Evolutionary conservation across 2,888 invertebrate species (phyloP), one percentile per base, ranked within the genome.

Genomic region (Cataglyphis cursor): DNA sequence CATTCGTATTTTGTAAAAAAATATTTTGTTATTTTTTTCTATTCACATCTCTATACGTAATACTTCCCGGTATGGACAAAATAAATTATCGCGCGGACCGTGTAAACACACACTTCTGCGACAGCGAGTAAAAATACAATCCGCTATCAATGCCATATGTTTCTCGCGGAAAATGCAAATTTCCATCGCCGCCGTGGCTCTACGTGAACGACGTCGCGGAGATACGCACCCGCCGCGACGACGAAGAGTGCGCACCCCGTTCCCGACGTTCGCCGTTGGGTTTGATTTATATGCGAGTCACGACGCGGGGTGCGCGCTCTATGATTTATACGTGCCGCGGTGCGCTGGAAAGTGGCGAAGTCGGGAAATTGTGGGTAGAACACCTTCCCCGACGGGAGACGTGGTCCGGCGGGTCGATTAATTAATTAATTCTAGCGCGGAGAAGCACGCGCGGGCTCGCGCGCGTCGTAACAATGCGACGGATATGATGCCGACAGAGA

Each of bases 271-370:
- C 76, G 28, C n/a, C 48, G 62, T 62, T 81, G 70, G 44, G 82
- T 84, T 84, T 88, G 88, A 89, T 89, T 89, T 89, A 89, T 88
- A 88, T 76, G 84, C 84, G 80, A 81, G 66, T 44, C 81, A 12
- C 76, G 81, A 48, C 8, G 28, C 62, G 41, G 57, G 28, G 44
- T 44, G 54, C 28, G 57, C 38, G 54, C 54, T 41, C 64, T 70
- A 80, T 80, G 80, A 83, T 83, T 83, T 83, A 83, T 83, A 64
- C 35, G 51, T 31, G 51, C 62, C 62, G 59, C 64, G 59, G 48
- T 68, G 31, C 54, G 24, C 70, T 38, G 54, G 76, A 48, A 72
- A 64, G 82, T 76, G 82, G 82, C 35, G 82, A 82, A 72, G 76
- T 64, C 82, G 65, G 76, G 72, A 82, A 68, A 81, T 72, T 73